Evolutionary conservation across 1,140 invertebrate genomes (phyloP), one percentile per base, ranked within the genome.

Genomic region (Drosophila subobscura): DNA sequence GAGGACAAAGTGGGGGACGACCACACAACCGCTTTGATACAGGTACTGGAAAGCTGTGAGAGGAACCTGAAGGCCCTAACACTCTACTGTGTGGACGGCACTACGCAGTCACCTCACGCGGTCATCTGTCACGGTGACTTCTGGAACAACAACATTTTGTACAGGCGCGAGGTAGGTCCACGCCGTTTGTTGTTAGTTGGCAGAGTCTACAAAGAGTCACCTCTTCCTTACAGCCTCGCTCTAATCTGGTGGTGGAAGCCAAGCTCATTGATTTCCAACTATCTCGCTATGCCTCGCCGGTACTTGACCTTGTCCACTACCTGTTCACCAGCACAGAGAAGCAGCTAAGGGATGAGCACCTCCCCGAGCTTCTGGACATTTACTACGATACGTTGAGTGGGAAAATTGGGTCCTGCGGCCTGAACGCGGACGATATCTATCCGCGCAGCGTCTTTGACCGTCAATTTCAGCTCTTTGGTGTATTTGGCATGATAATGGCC

Each of bases 221-320:
- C n/a, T 40, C 6, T 42, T 12, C 20, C 42, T 10, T 2, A 0
- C 16, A 74, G 70, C 16, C 49, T 0, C 25, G 14, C n/a, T 4
- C 4, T 14, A 59, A 37, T 14, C 27, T 27, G 51, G 64, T 79
- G 14, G 41, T 73, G 4, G 81, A 90, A 42, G 90, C 90, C 6
- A 77, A 93, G 33, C 75, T 93, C 12, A 86, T 93, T 4, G 93
- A 93, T 52, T 93, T 93, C 57, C 93, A 93, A 68, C 72, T 93
- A 33, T 80, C 92, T 12, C 90, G 92, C 55, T 92, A 91, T 49
- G 74, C 84, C 0, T 90, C 92, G 25, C 93, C 93, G 10, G 59
- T 93, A 6, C 54, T 91, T 0, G 93, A 93, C 72, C 12, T 93
- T 6, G 79, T 92, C 7, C 92, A 92, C 49, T 92, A 92, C 54